Evolutionary conservation across 92 coral and sea anemone species (phyloP), one percentile per base, ranked within the genome.

Genomic region (Pocillopora meandrina): DNA sequence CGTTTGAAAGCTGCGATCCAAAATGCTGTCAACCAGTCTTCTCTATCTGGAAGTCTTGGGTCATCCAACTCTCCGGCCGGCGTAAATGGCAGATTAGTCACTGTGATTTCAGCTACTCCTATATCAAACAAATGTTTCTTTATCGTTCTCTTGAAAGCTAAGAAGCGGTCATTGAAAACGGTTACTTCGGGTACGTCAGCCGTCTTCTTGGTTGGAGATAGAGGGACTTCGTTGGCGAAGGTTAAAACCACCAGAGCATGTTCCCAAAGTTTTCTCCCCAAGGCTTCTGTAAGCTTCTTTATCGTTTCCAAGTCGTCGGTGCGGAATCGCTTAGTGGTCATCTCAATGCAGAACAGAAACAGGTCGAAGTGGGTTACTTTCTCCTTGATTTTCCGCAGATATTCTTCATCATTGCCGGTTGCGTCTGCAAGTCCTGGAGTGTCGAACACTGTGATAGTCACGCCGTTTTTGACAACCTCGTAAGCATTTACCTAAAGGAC

Each of bases 171-270:
- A 15, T 17, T 62, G 82, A 77, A 77, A 33, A 35, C 5, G 31
- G 34, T 71, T 77, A 33, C 23, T 21, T 34, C 33, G 23, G 82
- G 15, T 6, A 57, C 15, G 47, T 56, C 47, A 21, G 55, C 56
- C 10, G 78, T 17, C n/a, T 77, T 77, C 58, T 62, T 9, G 61
- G 49, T 65, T 20, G 76, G 18, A 0, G 62, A 17, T 74, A 57
- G 26, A 64, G 14, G 70, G 15, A 72, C 77, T 13, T 74, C 80
- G 2, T 36, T 86, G 26, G 90, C 90, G 35, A 86, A 86, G n/a
- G 90, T 86, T 55, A 86, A 55, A n/a, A 61, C 86, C 35, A 86
- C 72, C 31, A 80, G 55, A 12, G 90, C 86, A 19, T 80, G 75
- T 1, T 78, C 65, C 90, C 90, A 86, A 56, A 80, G n/a, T 23